A percentile compares a stretch with the other conserved stretches of the same genome.
Conservation (phyloP, 2,113 vertebrate species). For the Cyanoliseus patagonus region DNA sequence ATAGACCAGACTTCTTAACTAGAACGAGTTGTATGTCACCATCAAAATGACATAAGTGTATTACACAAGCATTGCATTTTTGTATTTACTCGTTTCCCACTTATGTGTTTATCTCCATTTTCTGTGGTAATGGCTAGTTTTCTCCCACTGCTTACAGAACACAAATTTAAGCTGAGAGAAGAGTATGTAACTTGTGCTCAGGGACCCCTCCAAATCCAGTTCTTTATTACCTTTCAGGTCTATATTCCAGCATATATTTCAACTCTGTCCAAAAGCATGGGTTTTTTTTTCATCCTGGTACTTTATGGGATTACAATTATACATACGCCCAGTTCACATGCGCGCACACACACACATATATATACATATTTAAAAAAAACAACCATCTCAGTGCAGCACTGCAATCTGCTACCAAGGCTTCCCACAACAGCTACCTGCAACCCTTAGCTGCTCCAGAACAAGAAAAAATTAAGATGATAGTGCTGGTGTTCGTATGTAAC, state of each 20-base stretch:
- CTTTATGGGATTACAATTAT: neutral
- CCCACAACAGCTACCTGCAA: neutral
- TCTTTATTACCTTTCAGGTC: neutral
- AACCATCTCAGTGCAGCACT: neutral
- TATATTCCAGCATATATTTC: neutral
- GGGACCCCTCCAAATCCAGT: neutral
- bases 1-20: neutral
- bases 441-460: neutral
- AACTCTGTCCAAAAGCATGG: neutral
- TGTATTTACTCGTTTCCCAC: neutral
- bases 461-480: neutral
- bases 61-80: neutral
- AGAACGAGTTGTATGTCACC: neutral
- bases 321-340: neutral
- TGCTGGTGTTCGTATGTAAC: neutral
- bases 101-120: neutral
- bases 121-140: neutral
- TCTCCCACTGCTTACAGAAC: neutral
- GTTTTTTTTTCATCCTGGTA: neutral
- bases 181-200: neutral
- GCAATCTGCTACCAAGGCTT: neutral
- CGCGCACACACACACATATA: rapidly evolving
- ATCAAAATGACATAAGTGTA: neutral
- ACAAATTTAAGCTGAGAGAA: neutral
- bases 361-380: neutral